Conservation (phyloP, 2,888 invertebrate genomes). For the Acrocyrtus sp. region DNA sequence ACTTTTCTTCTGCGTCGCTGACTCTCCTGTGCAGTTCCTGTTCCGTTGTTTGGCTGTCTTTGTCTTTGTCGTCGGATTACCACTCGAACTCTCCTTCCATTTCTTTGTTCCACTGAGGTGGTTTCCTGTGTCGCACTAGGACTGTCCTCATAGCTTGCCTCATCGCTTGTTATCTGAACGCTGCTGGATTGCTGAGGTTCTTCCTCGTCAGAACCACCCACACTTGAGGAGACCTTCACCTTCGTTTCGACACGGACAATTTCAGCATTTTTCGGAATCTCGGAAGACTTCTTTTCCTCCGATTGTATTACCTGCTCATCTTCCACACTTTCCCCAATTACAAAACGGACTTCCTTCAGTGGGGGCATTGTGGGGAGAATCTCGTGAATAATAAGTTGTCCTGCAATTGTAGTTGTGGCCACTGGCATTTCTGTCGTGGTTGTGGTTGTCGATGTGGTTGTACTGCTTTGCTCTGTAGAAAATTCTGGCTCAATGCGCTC, state of each 20-base stretch:
- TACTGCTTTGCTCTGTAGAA: neutral
- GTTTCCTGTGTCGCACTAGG: neutral
- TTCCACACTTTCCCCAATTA: slow-evolving; percentile 42
- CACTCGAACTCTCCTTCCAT: slow-evolving; percentile 22
- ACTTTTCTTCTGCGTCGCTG: slow-evolving; percentile 23
- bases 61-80: slow-evolving; percentile 19
- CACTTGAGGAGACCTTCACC: slow-evolving; percentile 15
- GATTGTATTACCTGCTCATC: slow-evolving; percentile 21
- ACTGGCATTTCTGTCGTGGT: slow-evolving; percentile 10
- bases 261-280: neutral
- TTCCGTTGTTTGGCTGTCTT: neutral
- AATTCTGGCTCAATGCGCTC: neutral
- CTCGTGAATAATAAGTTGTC: slow-evolving; percentile 42
- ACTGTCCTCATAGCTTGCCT: neutral
- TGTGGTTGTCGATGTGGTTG: neutral
- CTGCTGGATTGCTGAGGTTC: neutral
- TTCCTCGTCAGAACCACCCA: neutral
- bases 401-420: slow-evolving; percentile 3
- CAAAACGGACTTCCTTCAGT: slow-evolving; percentile 25
- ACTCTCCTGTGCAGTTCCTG: too few relatives aligned
- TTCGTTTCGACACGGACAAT: slow-evolving; percentile 30
- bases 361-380: slow-evolving; percentile 40
- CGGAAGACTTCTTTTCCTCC: neutral
- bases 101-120: neutral
- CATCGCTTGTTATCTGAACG: neutral